A percentile compares a stretch with the other conserved stretches of the same genome.
Evolutionary conservation across 1,140 invertebrate genomes (phyloP).

Genomic region (Odontomachus brunneus): DNA sequence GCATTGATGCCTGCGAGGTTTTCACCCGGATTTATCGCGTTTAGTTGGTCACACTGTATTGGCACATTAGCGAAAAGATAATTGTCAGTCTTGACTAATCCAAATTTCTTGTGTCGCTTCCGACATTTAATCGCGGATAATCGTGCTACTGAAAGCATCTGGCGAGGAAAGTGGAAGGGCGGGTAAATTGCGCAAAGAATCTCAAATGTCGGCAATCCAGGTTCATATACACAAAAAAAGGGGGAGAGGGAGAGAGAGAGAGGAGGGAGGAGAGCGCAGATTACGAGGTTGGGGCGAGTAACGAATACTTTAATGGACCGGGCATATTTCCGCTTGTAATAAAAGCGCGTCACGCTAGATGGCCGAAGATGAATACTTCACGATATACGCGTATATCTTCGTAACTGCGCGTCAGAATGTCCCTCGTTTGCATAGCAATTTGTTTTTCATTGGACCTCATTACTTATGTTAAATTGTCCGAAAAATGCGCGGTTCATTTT

Average conservation of each 20-base stretch:
- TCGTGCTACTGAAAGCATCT: no score
- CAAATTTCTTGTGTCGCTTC: no score
- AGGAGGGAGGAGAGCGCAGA: conserved; percentile 6
- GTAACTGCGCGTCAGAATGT: conserved; percentile 32
- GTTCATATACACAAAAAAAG: no score
- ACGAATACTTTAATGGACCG: conserved; percentile 61
- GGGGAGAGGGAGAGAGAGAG: no score
- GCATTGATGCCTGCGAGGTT: conserved; percentile 21
- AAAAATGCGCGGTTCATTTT: conserved; percentile 31
- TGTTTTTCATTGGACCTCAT: conserved; percentile 21
- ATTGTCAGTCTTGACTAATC: no score
- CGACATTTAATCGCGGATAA: no score
- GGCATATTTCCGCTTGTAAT: conserved; percentile 66
- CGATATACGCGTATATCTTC: conserved; percentile 31
- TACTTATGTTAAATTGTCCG: conserved; percentile 42
- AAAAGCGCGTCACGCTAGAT: conserved; percentile 61
- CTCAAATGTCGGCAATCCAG: no score
- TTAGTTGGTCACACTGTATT: background rate
- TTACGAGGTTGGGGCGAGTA: conserved; percentile 10
- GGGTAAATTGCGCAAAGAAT: no score
- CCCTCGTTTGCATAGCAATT: conserved; percentile 46
- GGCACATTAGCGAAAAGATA: no score
- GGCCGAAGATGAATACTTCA: conserved; percentile 57
- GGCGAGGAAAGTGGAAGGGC: no score
- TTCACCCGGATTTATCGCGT: conserved; percentile 13